These are phyloP conservation scores for Apodemia hepburni DNA, from an alignment of 2,888 invertebrate species.

Conservation along the genomic window DNA sequence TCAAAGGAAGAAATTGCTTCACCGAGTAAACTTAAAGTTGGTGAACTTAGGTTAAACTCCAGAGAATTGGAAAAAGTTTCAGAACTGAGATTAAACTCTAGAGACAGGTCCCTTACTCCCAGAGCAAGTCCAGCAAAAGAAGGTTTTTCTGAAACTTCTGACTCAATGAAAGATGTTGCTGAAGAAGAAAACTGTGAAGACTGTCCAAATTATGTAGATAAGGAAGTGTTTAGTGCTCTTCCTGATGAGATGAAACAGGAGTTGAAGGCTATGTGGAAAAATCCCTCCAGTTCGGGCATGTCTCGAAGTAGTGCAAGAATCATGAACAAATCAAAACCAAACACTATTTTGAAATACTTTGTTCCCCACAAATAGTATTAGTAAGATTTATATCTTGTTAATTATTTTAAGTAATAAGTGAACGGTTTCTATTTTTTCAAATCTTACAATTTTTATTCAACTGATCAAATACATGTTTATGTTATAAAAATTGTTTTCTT, in stretches of 20 bases:
- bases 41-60: conserved; percentile 83
- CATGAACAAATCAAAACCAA: conserved; percentile 78
- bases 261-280: conserved; percentile 84
- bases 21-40: conserved; percentile 84
- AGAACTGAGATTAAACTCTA: conserved; percentile 65
- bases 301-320: conserved; percentile 67
- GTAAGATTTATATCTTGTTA: conserved; percentile 73
- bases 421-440: conserved; percentile 80
- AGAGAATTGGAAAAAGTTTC: conserved; percentile 80
- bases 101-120: conserved; percentile 67
- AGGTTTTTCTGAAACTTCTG: conserved; percentile 59
- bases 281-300: conserved; percentile 63
- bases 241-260: conserved; percentile 87
- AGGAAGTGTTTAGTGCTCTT: conserved; percentile 84
- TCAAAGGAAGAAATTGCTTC: conserved; percentile 80
- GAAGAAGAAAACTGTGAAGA: conserved; percentile 64
- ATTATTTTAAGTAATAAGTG: conserved; percentile 76
- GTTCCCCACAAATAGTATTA: conserved; percentile 83
- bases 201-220: conserved; percentile 85
- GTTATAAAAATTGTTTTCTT: conserved; percentile 57
- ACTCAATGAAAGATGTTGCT: conserved; percentile 59
- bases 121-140: conserved; percentile 71
- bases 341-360: conserved; percentile 85
- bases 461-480: conserved; percentile 79
- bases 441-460: conserved; percentile 78